phyloP scores from a whole-genome alignment of 2,113 vertebrate species.

The Hepsetus odoe region DNA sequence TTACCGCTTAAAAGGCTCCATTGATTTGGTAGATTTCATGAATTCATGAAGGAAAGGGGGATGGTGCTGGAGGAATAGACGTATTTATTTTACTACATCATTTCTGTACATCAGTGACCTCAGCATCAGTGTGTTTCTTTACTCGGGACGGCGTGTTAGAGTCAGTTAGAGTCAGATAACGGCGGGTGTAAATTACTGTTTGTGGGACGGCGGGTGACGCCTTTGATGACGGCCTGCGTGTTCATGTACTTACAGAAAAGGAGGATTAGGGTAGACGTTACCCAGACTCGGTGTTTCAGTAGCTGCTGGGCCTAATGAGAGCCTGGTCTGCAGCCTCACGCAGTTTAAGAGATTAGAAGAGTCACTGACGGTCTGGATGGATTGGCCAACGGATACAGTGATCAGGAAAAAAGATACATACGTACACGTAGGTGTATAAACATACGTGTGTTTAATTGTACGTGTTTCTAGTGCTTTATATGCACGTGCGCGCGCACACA shows the following conservation, averaged over 20 bases:
- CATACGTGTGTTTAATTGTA: too few species aligned
- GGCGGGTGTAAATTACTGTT: slow-evolving; percentile 75
- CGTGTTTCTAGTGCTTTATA: too few species aligned
- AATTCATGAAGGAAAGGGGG: too few species aligned
- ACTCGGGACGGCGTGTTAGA: too few species aligned
- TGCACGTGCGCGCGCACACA: too few species aligned
- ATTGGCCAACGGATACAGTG: not conserved
- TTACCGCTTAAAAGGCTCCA: too few species aligned
- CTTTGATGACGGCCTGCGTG: slow-evolving; percentile 56
- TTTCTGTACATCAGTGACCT: too few species aligned
- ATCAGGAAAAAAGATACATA: not conserved
- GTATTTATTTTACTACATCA: too few species aligned
- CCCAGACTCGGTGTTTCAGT: slow-evolving; percentile 20
- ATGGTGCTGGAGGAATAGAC: too few species aligned
- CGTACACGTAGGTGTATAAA: too few species aligned
- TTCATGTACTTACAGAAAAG: slow-evolving; percentile 62
- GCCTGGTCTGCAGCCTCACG: not conserved
- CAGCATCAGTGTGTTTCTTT: too few species aligned
- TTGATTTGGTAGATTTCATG: too few species aligned
- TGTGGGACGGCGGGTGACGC: slow-evolving; percentile 49
- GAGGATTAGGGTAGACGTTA: slow-evolving; percentile 44
- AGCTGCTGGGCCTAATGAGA: not conserved
- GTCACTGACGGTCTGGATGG: not conserved
- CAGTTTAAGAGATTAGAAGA: not conserved
- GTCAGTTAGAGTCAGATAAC: slow-evolving; percentile 60